These are phyloP conservation scores for Tridacna gigas DNA, from an alignment of 2,888 invertebrate genomes.

Conservation along the genomic window DNA sequence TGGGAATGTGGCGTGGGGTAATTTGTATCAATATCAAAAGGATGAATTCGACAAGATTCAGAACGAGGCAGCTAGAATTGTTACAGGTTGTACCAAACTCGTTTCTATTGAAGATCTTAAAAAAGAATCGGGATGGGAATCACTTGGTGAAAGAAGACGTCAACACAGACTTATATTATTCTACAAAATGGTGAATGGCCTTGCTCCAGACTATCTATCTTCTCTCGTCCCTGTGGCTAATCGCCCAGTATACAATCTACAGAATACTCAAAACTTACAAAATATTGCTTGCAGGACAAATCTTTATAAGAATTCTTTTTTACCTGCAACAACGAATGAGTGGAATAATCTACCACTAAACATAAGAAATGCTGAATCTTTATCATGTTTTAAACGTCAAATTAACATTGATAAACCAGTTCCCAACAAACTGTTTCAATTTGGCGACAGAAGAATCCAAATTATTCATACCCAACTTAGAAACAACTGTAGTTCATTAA, in stretches of 20 bases:
- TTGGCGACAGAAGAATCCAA: background rate
- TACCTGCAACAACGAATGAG: background rate
- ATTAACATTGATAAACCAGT: background rate
- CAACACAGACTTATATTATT: background rate
- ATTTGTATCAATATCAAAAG: too few species aligned
- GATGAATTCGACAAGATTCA: too few species aligned
- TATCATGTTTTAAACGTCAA: background rate
- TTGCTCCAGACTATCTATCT: background rate
- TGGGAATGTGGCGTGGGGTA: too few species aligned
- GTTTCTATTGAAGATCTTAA: background rate
- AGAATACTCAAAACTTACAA: background rate
- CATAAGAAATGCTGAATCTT: background rate
- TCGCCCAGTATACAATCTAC: background rate
- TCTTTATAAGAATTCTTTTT: background rate
- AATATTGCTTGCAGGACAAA: background rate
- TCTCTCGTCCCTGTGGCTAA: background rate
- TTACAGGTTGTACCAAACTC: background rate
- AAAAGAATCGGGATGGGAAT: background rate
- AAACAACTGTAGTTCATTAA: slow-evolving; percentile 4
- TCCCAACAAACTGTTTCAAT: background rate
- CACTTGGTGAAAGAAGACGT: slow-evolving; percentile 1
- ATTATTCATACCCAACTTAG: background rate
- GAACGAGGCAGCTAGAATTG: too few species aligned
- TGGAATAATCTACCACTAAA: slow-evolving; percentile 2
- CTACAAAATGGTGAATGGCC: background rate